Evolutionary conservation across 1,140 invertebrate genomes (phyloP), one percentile per base, ranked within the genome.

Genomic region (Cydia strobilella): DNA sequence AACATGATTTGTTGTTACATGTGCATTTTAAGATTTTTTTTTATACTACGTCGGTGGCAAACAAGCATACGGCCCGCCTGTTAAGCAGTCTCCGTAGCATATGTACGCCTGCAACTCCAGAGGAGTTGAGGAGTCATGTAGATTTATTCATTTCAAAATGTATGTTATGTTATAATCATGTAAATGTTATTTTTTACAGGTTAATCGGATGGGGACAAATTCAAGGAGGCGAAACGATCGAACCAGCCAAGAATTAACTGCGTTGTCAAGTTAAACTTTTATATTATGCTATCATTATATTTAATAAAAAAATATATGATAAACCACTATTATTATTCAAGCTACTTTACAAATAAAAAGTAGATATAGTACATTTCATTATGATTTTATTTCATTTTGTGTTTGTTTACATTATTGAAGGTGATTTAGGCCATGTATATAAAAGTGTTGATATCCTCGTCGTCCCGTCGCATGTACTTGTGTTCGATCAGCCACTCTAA

Each of bases 401-500:
- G 66, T 51, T 5, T 15, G 42, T 48, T n/a, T 66, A 65, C 51
- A 75, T 76, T 69, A 15, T 18, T 77, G 69, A 72, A 76, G 75
- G 62, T 76, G 83, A 79, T 74, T 95, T 95, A 99, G 90, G 98
- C 98, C 96, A 99, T 97, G 92, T 99, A 99, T 85, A 99, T 98
- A 94, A 99, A 99, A 83, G 97, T 97, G 93, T 99, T 99, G 85
- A 99, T 99, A 91, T 99, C 98, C 80, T 98, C 97, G 83, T 99
- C 98, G 91, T 99, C 98, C 79, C 99, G 94, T 76, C 95, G 94
- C 96, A 99, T 99, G 90, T 99, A 99, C 91, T 99, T 99, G 88
- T 99, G 97, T 93, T 99, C 99, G 81, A 99, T 99, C 10, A 99
- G 95, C 98, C 98, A 99, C 92, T 99, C 99, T 42, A 99, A 96